Evolutionary conservation across 2,113 vertebrate species (phyloP).

Genomic region (Salvator merianae): DNA sequence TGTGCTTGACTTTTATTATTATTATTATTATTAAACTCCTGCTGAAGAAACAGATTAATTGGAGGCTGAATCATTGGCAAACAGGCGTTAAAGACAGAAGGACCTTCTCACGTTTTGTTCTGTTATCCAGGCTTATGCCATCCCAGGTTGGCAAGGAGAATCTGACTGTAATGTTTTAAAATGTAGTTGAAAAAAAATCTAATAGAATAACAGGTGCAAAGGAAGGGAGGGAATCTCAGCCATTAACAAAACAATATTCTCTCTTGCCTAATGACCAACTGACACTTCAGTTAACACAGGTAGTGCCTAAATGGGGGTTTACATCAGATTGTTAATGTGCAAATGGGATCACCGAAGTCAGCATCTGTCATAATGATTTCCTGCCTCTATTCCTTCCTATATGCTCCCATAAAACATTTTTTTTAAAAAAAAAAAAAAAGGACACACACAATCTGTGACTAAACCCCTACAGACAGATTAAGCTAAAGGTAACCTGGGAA

Average conservation of each 20-base stretch:
- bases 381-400: slow-evolving; percentile 62
- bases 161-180: slow-evolving; percentile 87
- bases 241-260: slow-evolving; percentile 78
- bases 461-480: slow-evolving; percentile 69
- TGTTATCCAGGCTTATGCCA: slow-evolving; percentile 88
- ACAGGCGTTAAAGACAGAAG: slow-evolving; percentile 87
- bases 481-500: slow-evolving; percentile 62
- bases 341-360: slow-evolving; percentile 77
- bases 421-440: slow-evolving; percentile 51
- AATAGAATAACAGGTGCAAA: slow-evolving; percentile 90
- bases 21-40: slow-evolving; percentile 81
- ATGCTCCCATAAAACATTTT: slow-evolving; percentile 50
- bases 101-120: slow-evolving; percentile 88
- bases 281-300: slow-evolving; percentile 83
- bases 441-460: slow-evolving; percentile 66
- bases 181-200: slow-evolving; percentile 84
- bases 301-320: slow-evolving; percentile 86
- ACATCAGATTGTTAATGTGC: slow-evolving; percentile 75
- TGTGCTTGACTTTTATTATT: slow-evolving; percentile 81
- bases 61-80: slow-evolving; percentile 86
- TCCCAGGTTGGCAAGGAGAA: slow-evolving; percentile 89
- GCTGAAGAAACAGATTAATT: slow-evolving; percentile 96
- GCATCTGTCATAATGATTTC: slow-evolving; percentile 84
- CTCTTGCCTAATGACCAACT: slow-evolving; percentile 82
- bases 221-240: slow-evolving; percentile 63